A percentile compares a stretch with the other conserved stretches of the same genome.
Evolutionary conservation across 1,140 invertebrate species (phyloP).

Genomic region (Luehdorfia chinensis): DNA sequence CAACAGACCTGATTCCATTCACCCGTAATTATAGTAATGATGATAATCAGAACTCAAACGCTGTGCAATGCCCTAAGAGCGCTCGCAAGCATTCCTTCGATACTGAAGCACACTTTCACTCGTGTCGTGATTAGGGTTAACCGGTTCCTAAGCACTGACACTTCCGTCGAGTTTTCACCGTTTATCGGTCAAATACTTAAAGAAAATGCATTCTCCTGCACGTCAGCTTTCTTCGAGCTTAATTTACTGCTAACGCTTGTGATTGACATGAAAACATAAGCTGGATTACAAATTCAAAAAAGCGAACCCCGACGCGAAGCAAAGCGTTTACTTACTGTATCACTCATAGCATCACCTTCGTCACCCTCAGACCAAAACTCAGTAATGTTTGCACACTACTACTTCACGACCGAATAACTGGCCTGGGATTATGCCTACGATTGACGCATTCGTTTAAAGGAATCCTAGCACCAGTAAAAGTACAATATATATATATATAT

Average conservation of each 20-base stretch:
- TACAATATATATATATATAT: too few relatives aligned
- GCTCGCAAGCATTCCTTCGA: conserved; percentile 14
- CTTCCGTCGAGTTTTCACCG: conserved; percentile 6
- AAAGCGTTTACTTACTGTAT: too few relatives aligned
- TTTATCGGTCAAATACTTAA: conserved; percentile 12
- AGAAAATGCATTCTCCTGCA: not conserved
- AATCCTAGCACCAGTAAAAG: too few relatives aligned
- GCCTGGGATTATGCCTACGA: too few relatives aligned
- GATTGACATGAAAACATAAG: conserved; percentile 10
- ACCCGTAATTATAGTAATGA: conserved; percentile 27
- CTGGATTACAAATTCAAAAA: too few relatives aligned
- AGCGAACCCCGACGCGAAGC: too few relatives aligned
- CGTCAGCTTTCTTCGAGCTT: conserved; percentile 6
- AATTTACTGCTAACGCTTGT: conserved; percentile 11
- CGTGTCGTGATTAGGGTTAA: conserved; percentile 9
- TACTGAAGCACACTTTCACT: conserved; percentile 24
- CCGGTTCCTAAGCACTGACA: conserved; percentile 2
- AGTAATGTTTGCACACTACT: too few relatives aligned
- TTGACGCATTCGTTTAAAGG: too few relatives aligned
- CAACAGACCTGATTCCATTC: conserved; percentile 21
- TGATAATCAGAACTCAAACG: conserved; percentile 27
- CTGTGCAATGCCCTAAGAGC: conserved; percentile 17
- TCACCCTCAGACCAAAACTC: too few relatives aligned
- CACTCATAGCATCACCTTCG: too few relatives aligned
- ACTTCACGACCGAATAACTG: too few relatives aligned